phyloP scores from a whole-genome alignment of 1,140 invertebrate genomes.

The Bombus picipes region DNA sequence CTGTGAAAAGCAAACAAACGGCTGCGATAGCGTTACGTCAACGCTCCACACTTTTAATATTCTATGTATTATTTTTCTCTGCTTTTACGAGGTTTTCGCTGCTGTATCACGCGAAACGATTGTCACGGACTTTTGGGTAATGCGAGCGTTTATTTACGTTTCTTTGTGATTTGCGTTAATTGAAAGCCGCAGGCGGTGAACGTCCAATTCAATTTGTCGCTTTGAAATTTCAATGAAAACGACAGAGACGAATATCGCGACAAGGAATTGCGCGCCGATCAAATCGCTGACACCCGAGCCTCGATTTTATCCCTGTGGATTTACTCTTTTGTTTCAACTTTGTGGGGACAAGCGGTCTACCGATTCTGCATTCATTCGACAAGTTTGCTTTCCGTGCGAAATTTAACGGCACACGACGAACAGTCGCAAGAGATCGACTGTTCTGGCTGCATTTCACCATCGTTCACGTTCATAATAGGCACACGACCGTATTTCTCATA shows the following conservation, averaged over 20 bases:
- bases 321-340: neutral
- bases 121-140: neutral
- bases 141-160: neutral
- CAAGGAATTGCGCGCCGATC: too few relatives aligned
- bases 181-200: neutral
- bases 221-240: conserved; percentile 14
- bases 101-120: neutral
- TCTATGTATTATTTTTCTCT: neutral
- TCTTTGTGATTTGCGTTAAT: conserved; percentile 13
- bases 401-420: neutral
- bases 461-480: too few relatives aligned
- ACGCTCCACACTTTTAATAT: neutral
- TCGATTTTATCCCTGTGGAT: neutral
- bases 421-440: too few relatives aligned
- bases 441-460: too few relatives aligned
- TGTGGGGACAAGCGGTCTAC: too few relatives aligned
- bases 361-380: too few relatives aligned
- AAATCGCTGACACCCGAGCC: neutral
- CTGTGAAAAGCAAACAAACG: neutral
- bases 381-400: neutral
- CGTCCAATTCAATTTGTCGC: neutral
- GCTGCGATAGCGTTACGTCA: neutral
- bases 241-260: neutral
- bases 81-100: neutral
- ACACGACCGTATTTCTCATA: too few relatives aligned